Conservation (phyloP, 2,113 vertebrate species). For the Maccullochella peelii region DNA sequence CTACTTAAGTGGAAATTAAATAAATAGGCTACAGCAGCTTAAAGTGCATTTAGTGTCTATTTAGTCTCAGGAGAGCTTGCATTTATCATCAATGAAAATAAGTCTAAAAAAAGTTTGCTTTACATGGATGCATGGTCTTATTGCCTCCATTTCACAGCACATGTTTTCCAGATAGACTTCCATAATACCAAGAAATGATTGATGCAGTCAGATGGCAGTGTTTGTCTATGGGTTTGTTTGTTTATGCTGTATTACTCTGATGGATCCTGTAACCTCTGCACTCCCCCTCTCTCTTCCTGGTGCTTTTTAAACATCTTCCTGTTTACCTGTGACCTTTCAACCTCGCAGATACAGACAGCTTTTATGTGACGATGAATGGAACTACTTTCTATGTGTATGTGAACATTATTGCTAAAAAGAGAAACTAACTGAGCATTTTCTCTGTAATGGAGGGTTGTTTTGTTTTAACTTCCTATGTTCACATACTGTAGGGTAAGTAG, state of each 20-base stretch:
- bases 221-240: slow-evolving; percentile 39
- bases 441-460: neutral
- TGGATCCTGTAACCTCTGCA: slow-evolving; percentile 35
- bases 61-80: neutral
- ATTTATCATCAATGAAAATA: neutral
- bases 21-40: no score
- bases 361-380: slow-evolving; percentile 27
- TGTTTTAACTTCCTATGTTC: slow-evolving; percentile 22
- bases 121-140: neutral
- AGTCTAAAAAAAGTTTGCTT: neutral
- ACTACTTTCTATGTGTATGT: neutral
- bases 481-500: neutral
- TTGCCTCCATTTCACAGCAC: neutral
- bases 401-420: neutral
- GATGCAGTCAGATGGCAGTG: neutral
- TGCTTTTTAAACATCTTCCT: slow-evolving; percentile 57
- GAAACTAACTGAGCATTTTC: neutral
- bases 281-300: slow-evolving; percentile 45
- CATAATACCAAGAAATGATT: slow-evolving; percentile 1
- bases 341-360: neutral
- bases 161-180: neutral
- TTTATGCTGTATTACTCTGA: slow-evolving; percentile 16
- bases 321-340: slow-evolving; percentile 55
- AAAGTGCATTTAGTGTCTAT: neutral
- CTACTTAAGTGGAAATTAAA: neutral